Evolutionary conservation across 2,888 invertebrate species (phyloP), one percentile per base, ranked within the genome.

Genomic region (Drosophila acutilabella): DNA sequence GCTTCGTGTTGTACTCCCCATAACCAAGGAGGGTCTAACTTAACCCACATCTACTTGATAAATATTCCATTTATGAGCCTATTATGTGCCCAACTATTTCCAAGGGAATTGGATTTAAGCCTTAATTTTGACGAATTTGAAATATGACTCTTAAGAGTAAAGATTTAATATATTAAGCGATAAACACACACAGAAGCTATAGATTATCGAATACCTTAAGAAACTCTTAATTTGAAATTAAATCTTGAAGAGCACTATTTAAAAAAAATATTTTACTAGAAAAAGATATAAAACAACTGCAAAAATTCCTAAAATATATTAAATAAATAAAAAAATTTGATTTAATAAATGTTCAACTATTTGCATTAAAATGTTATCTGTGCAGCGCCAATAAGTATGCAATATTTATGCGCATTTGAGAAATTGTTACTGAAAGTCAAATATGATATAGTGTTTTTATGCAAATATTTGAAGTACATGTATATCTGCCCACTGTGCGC

Each of bases 301-400:
- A 4, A 20, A 20, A 20, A 4, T 20, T 20, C 20, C 4, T 20
- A 20, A 3, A 20, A 20, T 20, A 20, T 26, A 26, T 26, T 26
- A 26, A 7, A 26, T 26, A 7, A 6, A 26, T 23, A 23, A 0
- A 3, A 26, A 26, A 6, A 2, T 8, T 30, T 30, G 8, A 8
- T 30, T 2, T 30, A 30, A 30, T 0, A 30, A 30, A 8, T 8
- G 7, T 2, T 8, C 2, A 8, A 30, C 30, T 36, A 36, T 36
- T 36, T 11, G 13, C 5, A 36, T 13, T 13, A 11, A 6, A 20
- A 20, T 18, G 10, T 11, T 4, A 18, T 18, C 18, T 42, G 0
- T 20, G 44, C 42, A 14, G 33, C 10, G 16, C 33, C n/a, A 10
- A 54, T n/a, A 44, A 54, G 54, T 44, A 54, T 44, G 54, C 54